Base-by-base conservation (phyloP, 2,113 vertebrate species). In the Kobus ellipsiprymnus region DNA sequence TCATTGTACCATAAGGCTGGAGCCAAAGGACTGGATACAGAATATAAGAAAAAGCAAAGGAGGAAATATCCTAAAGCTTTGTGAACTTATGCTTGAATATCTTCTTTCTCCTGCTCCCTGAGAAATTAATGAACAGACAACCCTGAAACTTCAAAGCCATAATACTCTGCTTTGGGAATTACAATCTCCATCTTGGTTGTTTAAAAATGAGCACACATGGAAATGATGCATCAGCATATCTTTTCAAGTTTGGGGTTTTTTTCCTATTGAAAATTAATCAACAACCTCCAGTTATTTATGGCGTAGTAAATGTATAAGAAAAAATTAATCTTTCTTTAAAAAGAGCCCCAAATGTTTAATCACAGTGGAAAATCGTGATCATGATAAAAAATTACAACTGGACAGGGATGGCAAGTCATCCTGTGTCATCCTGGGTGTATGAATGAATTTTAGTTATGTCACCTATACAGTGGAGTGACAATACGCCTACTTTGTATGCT, bases 101-200 rank as follows among this genome's bases (percentile, higher is more conserved):
- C 54, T 95, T 91, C 90, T 94, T 97, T 96, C 91, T 97, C 87
- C 81, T 87, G 19, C 48, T 95, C 88, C 71, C 94, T 59, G 10
- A 97, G 94, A 97, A 96, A 97, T 96, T 97, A 97, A 97, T 96
- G 95, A 97, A 97, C 67, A 97, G 97, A 94, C 94, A 94, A 87
- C 89, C 85, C 93, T 80, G 89, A 94, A 95, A 97, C 92, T 97
- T 97, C 97, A 98, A 97, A 98, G 95, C 67, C 0, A 3, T 64
- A 74, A 59, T 17, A 17, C 46, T 30, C 94, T 71, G 90, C 91
- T 91, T 87, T 91, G 97, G 97, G 97, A 94, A 94, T 83, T 94
- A 30, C 15, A 86, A 2, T 82, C 60, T 92, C 97, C 92, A 95
- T 98, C 77, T 64, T 96, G 71, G 86, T 74, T 93, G 93, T 98